phyloP scores from a whole-genome alignment of 2,113 vertebrate species.

The Antechinus flavipes region DNA sequence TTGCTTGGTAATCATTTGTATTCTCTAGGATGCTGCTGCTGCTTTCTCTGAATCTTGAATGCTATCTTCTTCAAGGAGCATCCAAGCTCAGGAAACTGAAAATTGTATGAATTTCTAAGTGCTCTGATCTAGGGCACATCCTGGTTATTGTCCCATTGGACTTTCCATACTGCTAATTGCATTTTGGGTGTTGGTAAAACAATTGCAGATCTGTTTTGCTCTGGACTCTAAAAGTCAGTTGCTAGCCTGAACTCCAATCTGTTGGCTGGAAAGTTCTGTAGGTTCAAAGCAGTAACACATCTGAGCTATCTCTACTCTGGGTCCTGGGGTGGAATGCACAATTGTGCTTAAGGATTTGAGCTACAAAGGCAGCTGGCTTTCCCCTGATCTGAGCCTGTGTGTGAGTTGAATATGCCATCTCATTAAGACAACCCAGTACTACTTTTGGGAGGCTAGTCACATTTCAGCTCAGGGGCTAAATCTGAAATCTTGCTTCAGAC shows the following conservation, averaged over 20 bases:
- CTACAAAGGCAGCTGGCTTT: too few species aligned
- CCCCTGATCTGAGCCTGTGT: not conserved
- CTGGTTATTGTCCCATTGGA: not conserved
- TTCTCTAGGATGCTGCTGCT: not conserved
- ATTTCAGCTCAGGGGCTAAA: not conserved
- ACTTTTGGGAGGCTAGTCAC: not conserved
- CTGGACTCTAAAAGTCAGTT: not conserved
- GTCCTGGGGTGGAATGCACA: too few species aligned
- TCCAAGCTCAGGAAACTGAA: not conserved
- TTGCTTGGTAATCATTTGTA: not conserved
- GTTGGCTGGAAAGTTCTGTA: not conserved
- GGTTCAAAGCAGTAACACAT: too few species aligned
- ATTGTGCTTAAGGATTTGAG: too few species aligned
- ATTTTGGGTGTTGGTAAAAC: not conserved
- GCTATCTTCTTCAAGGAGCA: not conserved
- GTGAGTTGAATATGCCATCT: too few species aligned
- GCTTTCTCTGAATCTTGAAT: not conserved
- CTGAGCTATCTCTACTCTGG: too few species aligned
- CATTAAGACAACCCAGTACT: not conserved
- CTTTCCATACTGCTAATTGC: not conserved
- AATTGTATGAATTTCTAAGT: not conserved
- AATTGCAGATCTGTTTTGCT: not conserved
- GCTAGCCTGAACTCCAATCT: not conserved
- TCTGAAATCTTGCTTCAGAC: not conserved
- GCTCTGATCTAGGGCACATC: not conserved